Conservation (phyloP, 2,113 vertebrate species). For the Rhinolophus ferrumequinum region DNA sequence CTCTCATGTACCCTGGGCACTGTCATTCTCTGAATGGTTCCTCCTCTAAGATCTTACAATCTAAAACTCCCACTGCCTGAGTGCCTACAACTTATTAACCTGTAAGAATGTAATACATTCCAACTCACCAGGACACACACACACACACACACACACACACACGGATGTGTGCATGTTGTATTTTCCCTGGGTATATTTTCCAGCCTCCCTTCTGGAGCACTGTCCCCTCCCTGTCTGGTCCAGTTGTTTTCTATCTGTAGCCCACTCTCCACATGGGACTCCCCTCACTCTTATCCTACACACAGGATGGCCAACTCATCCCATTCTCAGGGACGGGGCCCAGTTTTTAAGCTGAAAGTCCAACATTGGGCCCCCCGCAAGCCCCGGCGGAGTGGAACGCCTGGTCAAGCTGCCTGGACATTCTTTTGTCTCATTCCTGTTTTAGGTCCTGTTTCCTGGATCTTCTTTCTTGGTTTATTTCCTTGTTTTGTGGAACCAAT, state of each 20-base stretch:
- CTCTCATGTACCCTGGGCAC: no score
- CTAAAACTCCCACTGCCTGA: no score
- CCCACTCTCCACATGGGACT: neutral
- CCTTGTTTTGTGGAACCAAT: neutral
- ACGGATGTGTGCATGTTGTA: neutral
- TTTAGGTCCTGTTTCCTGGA: neutral
- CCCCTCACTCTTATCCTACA: neutral
- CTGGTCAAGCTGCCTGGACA: fast-evolving
- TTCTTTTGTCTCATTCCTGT: neutral
- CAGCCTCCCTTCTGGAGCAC: neutral
- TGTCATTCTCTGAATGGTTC: no score
- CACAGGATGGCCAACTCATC: neutral
- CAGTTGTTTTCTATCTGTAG: no score
- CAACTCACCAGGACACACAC: neutral
- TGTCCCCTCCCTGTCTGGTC: neutral
- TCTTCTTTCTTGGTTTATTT: neutral
- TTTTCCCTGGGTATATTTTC: neutral
- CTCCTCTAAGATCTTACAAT: no score
- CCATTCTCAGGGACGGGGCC: neutral
- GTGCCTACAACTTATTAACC: neutral
- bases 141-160: neutral
- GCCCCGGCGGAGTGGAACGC: neutral
- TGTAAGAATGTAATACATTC: neutral
- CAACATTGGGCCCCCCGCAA: neutral
- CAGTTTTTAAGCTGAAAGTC: neutral